Evolutionary conservation across 2,888 invertebrate species (phyloP).

Genomic region (Mesorhabditis belari): DNA sequence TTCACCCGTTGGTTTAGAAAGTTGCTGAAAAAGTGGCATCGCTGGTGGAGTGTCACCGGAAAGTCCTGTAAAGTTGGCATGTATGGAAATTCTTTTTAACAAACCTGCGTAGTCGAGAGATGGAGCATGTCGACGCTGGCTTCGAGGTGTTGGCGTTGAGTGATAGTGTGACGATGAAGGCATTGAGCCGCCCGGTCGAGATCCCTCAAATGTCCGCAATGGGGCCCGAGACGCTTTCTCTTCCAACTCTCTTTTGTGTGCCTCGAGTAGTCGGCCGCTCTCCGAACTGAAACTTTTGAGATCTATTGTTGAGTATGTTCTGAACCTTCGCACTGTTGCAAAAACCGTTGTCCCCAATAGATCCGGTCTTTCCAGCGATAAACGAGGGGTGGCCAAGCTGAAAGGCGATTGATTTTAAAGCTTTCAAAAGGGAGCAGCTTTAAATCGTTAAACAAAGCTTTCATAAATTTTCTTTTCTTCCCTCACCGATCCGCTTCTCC

Average conservation of each 20-base stretch:
- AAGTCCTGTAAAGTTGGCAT: constrained; percentile 9
- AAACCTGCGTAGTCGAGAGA: neutral
- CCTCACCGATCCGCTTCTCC: neutral
- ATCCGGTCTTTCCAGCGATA: constrained; percentile 15
- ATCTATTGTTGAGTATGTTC: neutral
- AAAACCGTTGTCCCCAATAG: constrained; percentile 40
- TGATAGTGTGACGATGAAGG: neutral
- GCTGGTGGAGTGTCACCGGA: constrained; percentile 23
- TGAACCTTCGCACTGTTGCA: constrained; percentile 22
- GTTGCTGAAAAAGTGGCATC: constrained; percentile 33
- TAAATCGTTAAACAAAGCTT: neutral
- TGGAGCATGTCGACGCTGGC: neutral
- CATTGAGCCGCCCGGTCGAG: neutral
- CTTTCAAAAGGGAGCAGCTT: no score
- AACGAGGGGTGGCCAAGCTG: neutral
- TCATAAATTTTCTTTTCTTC: no score
- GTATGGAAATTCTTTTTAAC: neutral
- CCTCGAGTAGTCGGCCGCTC: neutral
- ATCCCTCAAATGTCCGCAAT: constrained; percentile 7
- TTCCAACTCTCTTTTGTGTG: neutral
- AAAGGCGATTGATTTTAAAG: no score
- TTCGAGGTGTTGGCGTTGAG: neutral
- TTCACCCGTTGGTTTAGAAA: constrained; percentile 16
- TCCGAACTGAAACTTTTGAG: neutral
- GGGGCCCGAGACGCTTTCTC: neutral